These are phyloP conservation scores for Grapholita molesta DNA, from an alignment of 1,140 invertebrate genomes.

Conservation along the genomic window DNA sequence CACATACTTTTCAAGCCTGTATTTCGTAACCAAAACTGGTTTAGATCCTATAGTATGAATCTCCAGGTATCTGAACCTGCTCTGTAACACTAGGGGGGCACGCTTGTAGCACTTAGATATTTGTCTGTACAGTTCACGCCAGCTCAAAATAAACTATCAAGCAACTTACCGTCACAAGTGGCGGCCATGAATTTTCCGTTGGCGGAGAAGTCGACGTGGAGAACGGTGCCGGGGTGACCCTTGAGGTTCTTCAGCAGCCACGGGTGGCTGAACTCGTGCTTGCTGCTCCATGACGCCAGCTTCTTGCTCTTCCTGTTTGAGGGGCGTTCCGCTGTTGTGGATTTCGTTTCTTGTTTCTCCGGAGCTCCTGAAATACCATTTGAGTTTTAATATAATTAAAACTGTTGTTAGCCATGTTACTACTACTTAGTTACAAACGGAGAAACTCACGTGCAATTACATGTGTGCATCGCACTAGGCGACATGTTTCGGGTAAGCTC, in stretches of 20 bases:
- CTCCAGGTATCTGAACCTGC: too few relatives aligned
- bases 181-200: conserved; percentile 92
- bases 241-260: conserved; percentile 89
- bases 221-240: conserved; percentile 85
- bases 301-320: conserved; percentile 55
- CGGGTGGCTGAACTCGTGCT: conserved; percentile 79
- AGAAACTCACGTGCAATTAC: too few relatives aligned
- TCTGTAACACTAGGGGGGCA: too few relatives aligned
- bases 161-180: conserved; percentile 87
- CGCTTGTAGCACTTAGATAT: background rate
- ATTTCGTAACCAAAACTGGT: too few relatives aligned
- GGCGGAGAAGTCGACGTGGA: conserved; percentile 87
- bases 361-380: conserved; percentile 42
- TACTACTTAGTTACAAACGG: too few relatives aligned
- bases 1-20: too few relatives aligned
- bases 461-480: too few relatives aligned
- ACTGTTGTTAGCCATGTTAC: too few relatives aligned
- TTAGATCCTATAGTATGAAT: too few relatives aligned
- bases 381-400: background rate
- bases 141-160: background rate
- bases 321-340: conserved; percentile 38
- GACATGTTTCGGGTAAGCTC: too few relatives aligned
- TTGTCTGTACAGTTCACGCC: background rate
- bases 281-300: conserved; percentile 58
- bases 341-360: conserved; percentile 36